phyloP scores from a whole-genome alignment of 2,113 vertebrate genomes.

The Hassar affinis region DNA sequence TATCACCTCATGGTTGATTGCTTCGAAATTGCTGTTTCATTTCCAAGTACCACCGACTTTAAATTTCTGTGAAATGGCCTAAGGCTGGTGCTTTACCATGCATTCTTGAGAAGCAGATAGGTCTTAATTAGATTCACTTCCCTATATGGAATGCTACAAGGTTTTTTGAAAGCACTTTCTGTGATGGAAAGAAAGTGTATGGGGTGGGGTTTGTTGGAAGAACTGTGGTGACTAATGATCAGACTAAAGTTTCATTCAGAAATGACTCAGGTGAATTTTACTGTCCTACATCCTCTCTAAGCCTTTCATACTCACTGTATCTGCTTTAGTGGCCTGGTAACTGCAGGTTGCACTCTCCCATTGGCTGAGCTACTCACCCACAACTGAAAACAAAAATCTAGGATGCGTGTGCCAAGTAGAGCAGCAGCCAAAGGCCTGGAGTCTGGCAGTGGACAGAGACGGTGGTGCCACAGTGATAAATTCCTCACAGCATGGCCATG shows the following conservation, averaged over 20 bases:
- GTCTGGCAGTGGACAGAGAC: conserved; percentile 50
- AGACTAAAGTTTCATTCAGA: neutral
- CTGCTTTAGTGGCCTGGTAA: conserved; percentile 26
- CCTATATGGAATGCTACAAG: conserved; percentile 33
- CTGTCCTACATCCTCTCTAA: neutral
- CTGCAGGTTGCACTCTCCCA: conserved; percentile 27
- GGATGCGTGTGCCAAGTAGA: conserved; percentile 55
- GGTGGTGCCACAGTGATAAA: conserved; percentile 54
- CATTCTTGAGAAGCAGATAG: conserved; percentile 36
- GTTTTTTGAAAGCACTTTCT: no score
- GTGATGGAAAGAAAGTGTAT: conserved; percentile 10
- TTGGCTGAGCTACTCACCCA: conserved; percentile 38
- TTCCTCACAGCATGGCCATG: conserved; percentile 55
- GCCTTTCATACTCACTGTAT: neutral
- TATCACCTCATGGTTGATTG: neutral
- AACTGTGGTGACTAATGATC: neutral
- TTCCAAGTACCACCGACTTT: neutral
- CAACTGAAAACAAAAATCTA: conserved; percentile 51
- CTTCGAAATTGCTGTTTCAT: neutral
- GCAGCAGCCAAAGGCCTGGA: conserved; percentile 55
- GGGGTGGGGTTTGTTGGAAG: neutral
- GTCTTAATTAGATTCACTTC: conserved; percentile 47
- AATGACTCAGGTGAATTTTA: neutral
- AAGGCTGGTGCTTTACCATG: conserved; percentile 30
- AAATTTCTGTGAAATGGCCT: conserved; percentile 21